Base-by-base conservation (phyloP, 2,797 vertebrate species). In the Saxicola maurus region DNA sequence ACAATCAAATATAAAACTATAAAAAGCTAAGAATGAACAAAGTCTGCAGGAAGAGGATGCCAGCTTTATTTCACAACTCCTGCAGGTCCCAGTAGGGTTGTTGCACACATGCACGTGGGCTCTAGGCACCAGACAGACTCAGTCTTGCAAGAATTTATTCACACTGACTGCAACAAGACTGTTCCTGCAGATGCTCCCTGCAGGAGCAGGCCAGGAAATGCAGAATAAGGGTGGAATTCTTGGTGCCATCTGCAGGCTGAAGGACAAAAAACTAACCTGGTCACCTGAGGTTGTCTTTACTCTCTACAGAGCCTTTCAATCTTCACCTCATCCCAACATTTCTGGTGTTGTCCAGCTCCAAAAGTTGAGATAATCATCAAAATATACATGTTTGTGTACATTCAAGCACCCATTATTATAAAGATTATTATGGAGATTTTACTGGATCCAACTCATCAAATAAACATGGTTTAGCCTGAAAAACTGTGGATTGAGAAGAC, bases 31-130 rank as follows among this genome's bases (percentile, higher is more conserved):
- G 30, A 43, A 46, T 69, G 64, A 43, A 38, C 15, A 20, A 71
- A 68, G 20, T 42, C 57, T 81, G 24, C 51, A 84, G 82, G 67
- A 88, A 78, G 59, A 83, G 64, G 27, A 31, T 46, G 20, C 59
- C 59, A 88, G 43, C 35, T 73, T 64, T 37, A 8, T 94, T 92
- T 92, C 86, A 75, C 52, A 76, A 62, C n/a, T 67, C 35, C 27
- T 46, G 12, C 0, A 1, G 48, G 43, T 88, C 64, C 52, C 91
- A 33, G 20, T 0, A 1, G 67, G 21, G 38, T 17, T 4, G 0
- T 64, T 61, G 24, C 16, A 28, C 9, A 15, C 43, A 24, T 11
- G 14, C 7, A 19, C 11, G 19, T 20, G 19, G 62, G 38, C 46
- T 78, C 17, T 3, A 60, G 40, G 53, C 65, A 77, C n/a, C n/a